Conservation (phyloP, 2,888 invertebrate genomes). For the Spilarctia lutea region DNA sequence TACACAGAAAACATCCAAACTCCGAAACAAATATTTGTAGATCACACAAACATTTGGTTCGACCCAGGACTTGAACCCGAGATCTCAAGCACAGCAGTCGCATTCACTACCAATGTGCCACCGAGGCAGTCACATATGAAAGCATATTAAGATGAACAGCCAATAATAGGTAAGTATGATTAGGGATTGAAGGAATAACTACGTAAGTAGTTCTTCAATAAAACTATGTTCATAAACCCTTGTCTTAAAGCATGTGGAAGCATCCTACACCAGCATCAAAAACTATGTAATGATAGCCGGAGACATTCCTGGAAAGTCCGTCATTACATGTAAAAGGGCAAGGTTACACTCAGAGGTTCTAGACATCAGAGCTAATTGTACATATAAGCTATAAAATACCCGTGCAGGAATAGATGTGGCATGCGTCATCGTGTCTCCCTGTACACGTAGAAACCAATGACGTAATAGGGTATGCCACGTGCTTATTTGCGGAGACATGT, state of each 20-base stretch:
- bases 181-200: no score
- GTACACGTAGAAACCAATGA: conserved; percentile 6
- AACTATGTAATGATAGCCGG: neutral
- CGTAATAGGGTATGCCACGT: conserved; percentile 11
- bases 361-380: conserved; percentile 22
- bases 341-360: neutral
- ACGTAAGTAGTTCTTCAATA: neutral
- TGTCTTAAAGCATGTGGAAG: no score
- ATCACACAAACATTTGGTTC: no score
- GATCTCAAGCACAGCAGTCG: no score
- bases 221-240: no score
- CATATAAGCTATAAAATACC: conserved; percentile 12
- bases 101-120: no score
- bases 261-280: neutral
- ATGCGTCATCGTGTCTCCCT: conserved; percentile 14
- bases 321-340: neutral
- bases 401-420: conserved; percentile 10
- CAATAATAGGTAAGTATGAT: no score
- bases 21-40: no score
- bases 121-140: no score
- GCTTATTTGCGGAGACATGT: neutral
- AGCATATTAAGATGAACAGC: no score
- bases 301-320: neutral
- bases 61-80: no score
- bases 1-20: no score